Percentiles rank a stretch among this genome's conserved stretches.
Evolutionary conservation across 2,888 invertebrate species (phyloP).

Genomic region (Chesias legatella): DNA sequence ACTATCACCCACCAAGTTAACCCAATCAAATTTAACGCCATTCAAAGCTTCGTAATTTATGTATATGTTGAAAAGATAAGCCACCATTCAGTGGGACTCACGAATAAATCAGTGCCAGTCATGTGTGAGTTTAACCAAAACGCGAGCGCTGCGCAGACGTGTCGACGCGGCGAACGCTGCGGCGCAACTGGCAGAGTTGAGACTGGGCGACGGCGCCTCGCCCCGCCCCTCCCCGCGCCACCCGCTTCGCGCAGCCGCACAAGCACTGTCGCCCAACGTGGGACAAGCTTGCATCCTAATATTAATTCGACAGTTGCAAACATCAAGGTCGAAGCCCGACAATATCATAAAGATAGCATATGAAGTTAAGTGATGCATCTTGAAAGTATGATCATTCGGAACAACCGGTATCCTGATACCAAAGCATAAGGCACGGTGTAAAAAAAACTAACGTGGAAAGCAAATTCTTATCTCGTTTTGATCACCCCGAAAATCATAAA

Average conservation of each 20-base stretch:
- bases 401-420: too few relatives aligned
- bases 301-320: conserved; percentile 19
- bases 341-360: too few relatives aligned
- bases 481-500: too few relatives aligned
- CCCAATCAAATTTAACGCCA: too few relatives aligned
- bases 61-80: conserved; percentile 6
- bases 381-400: too few relatives aligned
- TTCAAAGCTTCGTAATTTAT: background rate
- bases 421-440: too few relatives aligned
- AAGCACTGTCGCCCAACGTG: conserved; percentile 62
- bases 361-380: too few relatives aligned
- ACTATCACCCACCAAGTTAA: too few relatives aligned
- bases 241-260: conserved; percentile 42
- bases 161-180: conserved; percentile 57
- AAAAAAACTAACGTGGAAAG: too few relatives aligned
- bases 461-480: too few relatives aligned
- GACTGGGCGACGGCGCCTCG: conserved; percentile 40
- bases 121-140: conserved; percentile 46
- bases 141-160: conserved; percentile 48
- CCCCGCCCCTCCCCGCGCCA: conserved; percentile 14
- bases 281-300: conserved; percentile 34
- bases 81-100: conserved; percentile 55
- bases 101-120: conserved; percentile 52
- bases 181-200: conserved; percentile 59
- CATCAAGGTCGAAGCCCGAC: conserved; percentile 15